phyloP scores from a whole-genome alignment of 2,113 vertebrate species.

The Trogon surrucura region DNA sequence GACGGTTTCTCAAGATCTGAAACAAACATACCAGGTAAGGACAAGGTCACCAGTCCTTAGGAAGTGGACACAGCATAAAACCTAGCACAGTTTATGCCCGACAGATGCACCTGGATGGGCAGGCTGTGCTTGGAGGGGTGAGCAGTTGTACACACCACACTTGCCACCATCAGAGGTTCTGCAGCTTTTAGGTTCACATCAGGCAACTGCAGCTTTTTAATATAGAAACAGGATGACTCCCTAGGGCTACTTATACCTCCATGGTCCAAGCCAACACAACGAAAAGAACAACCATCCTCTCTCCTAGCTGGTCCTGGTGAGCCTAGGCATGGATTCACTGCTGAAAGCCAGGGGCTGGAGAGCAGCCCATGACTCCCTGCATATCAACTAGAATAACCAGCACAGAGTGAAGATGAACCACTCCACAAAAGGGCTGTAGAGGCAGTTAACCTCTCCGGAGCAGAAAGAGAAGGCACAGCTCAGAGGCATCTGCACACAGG shows the following conservation, averaged over 20 bases:
- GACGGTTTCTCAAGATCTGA: neutral
- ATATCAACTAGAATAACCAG: neutral
- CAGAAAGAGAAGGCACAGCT: neutral
- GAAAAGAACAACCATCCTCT: neutral
- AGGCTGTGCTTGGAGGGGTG: neutral
- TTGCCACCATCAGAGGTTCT: neutral
- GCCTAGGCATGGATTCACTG: neutral
- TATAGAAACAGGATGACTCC: neutral
- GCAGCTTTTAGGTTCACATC: neutral
- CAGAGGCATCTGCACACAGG: neutral
- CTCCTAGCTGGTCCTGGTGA: neutral
- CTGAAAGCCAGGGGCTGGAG: neutral
- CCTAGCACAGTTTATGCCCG: neutral
- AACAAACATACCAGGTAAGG: neutral
- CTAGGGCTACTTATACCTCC: neutral
- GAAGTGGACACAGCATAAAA: neutral
- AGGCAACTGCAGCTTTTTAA: neutral
- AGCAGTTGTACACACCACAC: neutral
- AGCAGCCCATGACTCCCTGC: neutral
- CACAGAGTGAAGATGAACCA: neutral
- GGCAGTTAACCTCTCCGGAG: neutral
- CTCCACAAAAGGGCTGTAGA: neutral
- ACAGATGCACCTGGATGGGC: accelerated
- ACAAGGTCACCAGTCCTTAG: neutral
- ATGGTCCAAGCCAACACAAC: neutral